Conservation (phyloP, 1,140 invertebrate genomes). For the Luehdorfia chinensis region DNA sequence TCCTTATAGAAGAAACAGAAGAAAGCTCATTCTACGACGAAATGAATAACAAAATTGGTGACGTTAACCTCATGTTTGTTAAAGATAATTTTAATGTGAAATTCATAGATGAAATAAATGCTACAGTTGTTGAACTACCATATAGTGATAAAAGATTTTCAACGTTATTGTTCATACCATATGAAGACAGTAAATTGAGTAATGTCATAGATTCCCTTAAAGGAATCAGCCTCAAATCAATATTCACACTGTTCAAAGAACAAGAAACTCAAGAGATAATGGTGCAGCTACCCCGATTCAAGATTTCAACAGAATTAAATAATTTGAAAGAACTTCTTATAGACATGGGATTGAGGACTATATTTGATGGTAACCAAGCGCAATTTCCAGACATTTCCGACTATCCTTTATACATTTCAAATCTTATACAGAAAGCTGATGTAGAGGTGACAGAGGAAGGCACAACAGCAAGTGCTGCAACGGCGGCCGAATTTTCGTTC, state of each 20-base stretch:
- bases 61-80: constrained; percentile 70
- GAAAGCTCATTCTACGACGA: constrained; percentile 65
- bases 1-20: constrained; percentile 77
- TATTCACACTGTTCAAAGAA: constrained; percentile 64
- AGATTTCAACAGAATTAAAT: constrained; percentile 76
- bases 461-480: constrained; percentile 79
- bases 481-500: constrained; percentile 72
- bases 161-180: constrained; percentile 82
- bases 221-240: constrained; percentile 63
- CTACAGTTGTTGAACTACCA: constrained; percentile 80
- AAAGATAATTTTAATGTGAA: constrained; percentile 43
- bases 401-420: constrained; percentile 71
- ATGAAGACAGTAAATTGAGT: constrained; percentile 32
- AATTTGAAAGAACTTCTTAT: constrained; percentile 78
- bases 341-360: constrained; percentile 80
- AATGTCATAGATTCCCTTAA: constrained; percentile 64
- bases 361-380: constrained; percentile 78
- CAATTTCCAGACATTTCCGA: constrained; percentile 81
- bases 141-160: constrained; percentile 80
- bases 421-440: constrained; percentile 82
- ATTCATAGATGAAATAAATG: constrained; percentile 58
- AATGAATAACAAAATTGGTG: constrained; percentile 46
- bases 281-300: constrained; percentile 82
- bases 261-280: constrained; percentile 57
- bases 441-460: constrained; percentile 86